Percentiles rank a stretch among this genome's conserved stretches.
Conservation (phyloP, 2,888 invertebrate species). For the Caenorhabditis sp. region DNA sequence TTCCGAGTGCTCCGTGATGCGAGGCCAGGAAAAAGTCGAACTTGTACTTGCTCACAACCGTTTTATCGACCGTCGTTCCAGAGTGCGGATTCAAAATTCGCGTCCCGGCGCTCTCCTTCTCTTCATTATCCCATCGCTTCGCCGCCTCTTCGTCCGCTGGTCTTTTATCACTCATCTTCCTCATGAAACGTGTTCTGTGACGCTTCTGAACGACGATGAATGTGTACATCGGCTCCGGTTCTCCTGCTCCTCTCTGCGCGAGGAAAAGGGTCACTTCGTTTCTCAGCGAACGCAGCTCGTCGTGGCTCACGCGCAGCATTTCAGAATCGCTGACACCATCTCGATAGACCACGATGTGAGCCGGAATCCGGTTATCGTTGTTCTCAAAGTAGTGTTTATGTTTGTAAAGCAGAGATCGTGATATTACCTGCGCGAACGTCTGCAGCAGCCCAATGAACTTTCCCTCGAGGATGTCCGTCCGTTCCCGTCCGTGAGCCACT, state of each 20-base stretch:
- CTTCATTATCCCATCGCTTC: constrained; percentile 14
- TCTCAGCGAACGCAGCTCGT: constrained; percentile 34
- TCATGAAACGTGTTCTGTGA: constrained; percentile 59
- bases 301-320: constrained; percentile 51
- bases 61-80: constrained; percentile 59
- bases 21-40: constrained; percentile 98
- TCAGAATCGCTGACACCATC: constrained; percentile 67
- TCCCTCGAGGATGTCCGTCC: constrained; percentile 38
- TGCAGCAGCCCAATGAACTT: constrained; percentile 27
- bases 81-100: constrained; percentile 48
- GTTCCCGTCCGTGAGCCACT: constrained; percentile 21
- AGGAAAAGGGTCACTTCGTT: constrained; percentile 15
- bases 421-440: constrained; percentile 29
- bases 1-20: constrained; percentile 83
- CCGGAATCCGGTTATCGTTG: constrained; percentile 51
- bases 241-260: not conserved
- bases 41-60: constrained; percentile 38
- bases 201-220: constrained; percentile 68
- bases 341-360: constrained; percentile 61
- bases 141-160: not conserved
- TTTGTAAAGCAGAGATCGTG: not conserved
- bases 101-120: constrained; percentile 17
- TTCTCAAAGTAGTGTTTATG: constrained; percentile 16
- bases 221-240: constrained; percentile 46
- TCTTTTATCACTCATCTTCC: not conserved